Base-by-base conservation (phyloP, 92 coral and sea anemone genomes). In the Pocillopora grandis region DNA sequence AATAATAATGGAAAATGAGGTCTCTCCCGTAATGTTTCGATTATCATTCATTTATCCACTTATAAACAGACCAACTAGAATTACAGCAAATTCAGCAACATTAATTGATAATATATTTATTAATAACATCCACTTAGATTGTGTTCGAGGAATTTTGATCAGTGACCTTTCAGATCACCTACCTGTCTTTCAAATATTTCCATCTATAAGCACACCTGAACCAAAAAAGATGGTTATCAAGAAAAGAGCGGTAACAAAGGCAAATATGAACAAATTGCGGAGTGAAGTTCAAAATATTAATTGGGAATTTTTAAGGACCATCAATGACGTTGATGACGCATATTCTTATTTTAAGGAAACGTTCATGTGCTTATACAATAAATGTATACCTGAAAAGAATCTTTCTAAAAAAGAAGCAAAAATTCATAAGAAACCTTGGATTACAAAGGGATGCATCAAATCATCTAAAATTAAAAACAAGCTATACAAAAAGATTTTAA, bases 371-470 rank as follows among this genome's bases (percentile, higher is more conserved):
- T 68, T 33, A 7, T 68, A 68, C 31, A 68, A 68, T 68, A 68
- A 36, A 68, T 68, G 72, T 20, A 68, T 68, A 21, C 72, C 72
- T 68, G 72, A 68, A 68, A 68, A 68, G 35, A 18, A 68, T 68
- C 31, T 4, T 67, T 67, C 72, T 18, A 67, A 21, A 1, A 67
- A 67, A 68, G 55, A 68, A 11, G 21, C 33, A 21, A 68, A 68
- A 68, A 21, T 48, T 68, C 21, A 48, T 68, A 14, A 68, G 37
- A 68, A 68, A 33, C 49, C 35, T 68, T 68, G 49, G 72, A 68
- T 68, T 12, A 68, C 72, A 21, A 68, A 68, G 27, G 72, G 72
- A 33, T 68, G 16, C 52, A 68, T 68, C 48, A 68, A 68, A 68
- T 68, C 72, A 10, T 18, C 72, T 33, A 27, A 27, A 27, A 27